Evolutionary conservation across 1,140 invertebrate species (phyloP), one percentile per base, ranked within the genome.

Genomic region (Trissolcus basalis): DNA sequence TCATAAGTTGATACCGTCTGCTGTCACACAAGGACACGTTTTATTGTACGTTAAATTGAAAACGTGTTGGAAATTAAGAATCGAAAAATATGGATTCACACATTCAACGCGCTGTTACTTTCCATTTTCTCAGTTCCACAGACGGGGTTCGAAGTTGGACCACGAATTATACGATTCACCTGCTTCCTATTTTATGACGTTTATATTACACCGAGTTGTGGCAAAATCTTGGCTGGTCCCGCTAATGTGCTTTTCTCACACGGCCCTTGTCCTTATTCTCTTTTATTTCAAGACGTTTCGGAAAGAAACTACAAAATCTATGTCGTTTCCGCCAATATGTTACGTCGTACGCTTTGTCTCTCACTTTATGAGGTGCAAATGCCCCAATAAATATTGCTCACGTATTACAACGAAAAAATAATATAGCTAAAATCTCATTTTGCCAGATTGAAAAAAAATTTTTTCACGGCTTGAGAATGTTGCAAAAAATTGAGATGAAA

Each of bases 101-200:
- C 27, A 27, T 63, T 59, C 3, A 33, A 55, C 55, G 39, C 45
- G 41, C 43, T 63, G 67, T 70, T 65, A 76, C 55, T 77, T 71
- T 71, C 74, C 61, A 51, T 67, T 77, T 71, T 53, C 63, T 60
- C 16, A 14, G 15, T 9, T 49, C 32, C 44, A 9, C 56, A 65
- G 60, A 65, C 56, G 50, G 44, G 54, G 82, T 78, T 80, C 72
- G 72, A 81, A 81, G 77, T 69, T 77, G 78, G 80, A 75, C 79
- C 68, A 67, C 81, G 78, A 88, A 88, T 88, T 87, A 88, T 88
- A 86, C 83, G 87, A 87, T 88, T 88, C 87, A 88, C 87, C 86
- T 88, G 87, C 80, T 86, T 86, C 87, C 86, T 87, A 86, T 87
- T 88, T 88, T 88, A 88, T 84, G 86, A 88, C 86, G 84, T 87